A percentile compares a stretch with the other conserved stretches of the same genome.
Evolutionary conservation across 2,113 vertebrate genomes (phyloP).

Genomic region (Isurus oxyrinchus): DNA sequence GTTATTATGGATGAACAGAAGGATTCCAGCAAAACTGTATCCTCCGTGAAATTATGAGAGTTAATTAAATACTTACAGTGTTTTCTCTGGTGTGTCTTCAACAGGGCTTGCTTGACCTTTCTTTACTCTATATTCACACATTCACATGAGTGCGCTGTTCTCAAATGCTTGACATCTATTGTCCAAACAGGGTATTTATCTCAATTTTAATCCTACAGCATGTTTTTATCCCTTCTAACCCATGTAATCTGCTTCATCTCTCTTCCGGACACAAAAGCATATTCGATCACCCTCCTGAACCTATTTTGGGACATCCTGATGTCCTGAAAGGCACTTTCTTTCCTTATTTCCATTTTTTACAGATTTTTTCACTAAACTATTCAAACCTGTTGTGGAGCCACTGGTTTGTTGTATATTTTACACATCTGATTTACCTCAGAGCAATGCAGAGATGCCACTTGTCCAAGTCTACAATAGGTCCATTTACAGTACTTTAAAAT

Average conservation of each 20-base stretch:
- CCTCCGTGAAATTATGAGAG: background rate
- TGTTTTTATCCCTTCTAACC: background rate
- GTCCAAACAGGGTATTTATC: background rate
- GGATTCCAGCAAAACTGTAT: background rate
- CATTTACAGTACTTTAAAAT: too few relatives aligned
- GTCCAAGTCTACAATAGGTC: too few relatives aligned
- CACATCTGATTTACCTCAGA: too few relatives aligned
- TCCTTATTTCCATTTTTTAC: background rate
- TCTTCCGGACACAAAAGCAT: background rate
- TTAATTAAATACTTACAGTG: background rate
- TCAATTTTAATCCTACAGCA: background rate
- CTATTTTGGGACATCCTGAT: background rate
- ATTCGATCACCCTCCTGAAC: background rate
- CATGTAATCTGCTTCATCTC: background rate
- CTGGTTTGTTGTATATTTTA: too few relatives aligned
- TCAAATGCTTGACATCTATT: background rate
- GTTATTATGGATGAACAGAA: background rate
- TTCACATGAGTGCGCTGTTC: background rate
- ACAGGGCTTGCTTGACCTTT: background rate
- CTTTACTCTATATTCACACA: background rate
- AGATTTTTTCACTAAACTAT: background rate
- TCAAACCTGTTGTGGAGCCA: background rate
- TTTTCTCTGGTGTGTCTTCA: background rate
- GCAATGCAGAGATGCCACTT: too few relatives aligned
- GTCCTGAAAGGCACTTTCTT: background rate